Evolutionary conservation across 2,113 vertebrate species (phyloP), one percentile per base, ranked within the genome.

Genomic region (Rynchops niger): DNA sequence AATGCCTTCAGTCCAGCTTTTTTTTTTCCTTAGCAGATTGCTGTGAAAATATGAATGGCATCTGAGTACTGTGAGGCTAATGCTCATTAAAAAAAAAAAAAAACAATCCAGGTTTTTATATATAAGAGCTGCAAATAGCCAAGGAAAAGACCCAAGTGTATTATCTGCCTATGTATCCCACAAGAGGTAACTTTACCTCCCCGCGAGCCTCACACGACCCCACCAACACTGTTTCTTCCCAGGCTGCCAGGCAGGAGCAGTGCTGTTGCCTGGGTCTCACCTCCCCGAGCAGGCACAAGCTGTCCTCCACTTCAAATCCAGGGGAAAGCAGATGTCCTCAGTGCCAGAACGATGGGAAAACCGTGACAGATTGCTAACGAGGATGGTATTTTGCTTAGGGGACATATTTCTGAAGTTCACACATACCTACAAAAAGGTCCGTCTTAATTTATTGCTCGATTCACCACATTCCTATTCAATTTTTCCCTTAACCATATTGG

Each of bases 11-110:
- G 42, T 63, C 26, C 30, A 56, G 19, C 11, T 52, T n/a, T 29
- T 47, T 32, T 45, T 50, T 62, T 20, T 36, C 63, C 27, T 76
- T 65, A n/a, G 49, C 82, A 84, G 76, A 81, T 42, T 43, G 56
- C 86, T 79, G 81, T 79, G 47, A 71, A 96, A 95, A 65, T 55
- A 96, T 90, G 90, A 96, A 93, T 85, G 90, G 93, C 87, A 96
- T 93, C 36, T 0, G 6, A 76, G 56, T 4, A 40, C 89, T 34
- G 56, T 49, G 69, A 94, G 34, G 11, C 59, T 76, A 79, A 93
- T 5, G 47, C 56, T 95, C 73, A 85, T 91, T n/a, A n/a, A n/a
- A n/a, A n/a, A n/a, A n/a, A n/a, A n/a, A n/a, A n/a, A n/a, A n/a
- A 42, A 72, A 52, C 38, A 63, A 30, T 32, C 11, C 72, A 71